A percentile compares a stretch with the other conserved stretches of the same genome.
phyloP scores from a whole-genome alignment of 2,113 vertebrate genomes.

The Oryzias woworae region DNA sequence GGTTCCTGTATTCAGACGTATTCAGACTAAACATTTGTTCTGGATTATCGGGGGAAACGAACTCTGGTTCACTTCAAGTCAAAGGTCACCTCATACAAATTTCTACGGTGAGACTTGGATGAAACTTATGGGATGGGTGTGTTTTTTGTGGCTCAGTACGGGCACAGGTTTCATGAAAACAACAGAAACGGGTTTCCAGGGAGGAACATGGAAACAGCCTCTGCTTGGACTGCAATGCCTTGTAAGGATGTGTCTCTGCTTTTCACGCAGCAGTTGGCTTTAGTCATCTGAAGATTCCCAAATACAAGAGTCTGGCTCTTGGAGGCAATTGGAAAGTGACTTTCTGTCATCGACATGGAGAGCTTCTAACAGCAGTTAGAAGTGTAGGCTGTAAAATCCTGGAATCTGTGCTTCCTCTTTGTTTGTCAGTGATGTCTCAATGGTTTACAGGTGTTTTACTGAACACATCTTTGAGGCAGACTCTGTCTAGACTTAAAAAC shows the following conservation, averaged over 20 bases:
- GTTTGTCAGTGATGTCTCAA: conserved; percentile 54
- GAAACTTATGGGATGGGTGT: too few relatives aligned
- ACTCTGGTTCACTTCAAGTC: too few relatives aligned
- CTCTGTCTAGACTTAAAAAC: conserved; percentile 63
- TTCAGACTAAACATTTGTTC: too few relatives aligned
- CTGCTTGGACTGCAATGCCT: conserved; percentile 34
- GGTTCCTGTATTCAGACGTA: too few relatives aligned
- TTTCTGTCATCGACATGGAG: conserved; percentile 22
- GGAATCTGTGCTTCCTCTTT: conserved; percentile 37
- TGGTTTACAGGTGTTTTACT: conserved; percentile 65
- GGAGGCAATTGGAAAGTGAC: conserved; percentile 56
- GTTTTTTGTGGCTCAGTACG: too few relatives aligned
- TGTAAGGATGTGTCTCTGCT: conserved; percentile 36
- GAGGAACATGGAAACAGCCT: conserved; percentile 2
- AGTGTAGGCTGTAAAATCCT: conserved; percentile 50
- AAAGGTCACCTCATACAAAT: too few relatives aligned
- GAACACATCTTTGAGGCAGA: conserved; percentile 27
- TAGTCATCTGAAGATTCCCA: conserved; percentile 36
- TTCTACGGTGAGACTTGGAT: too few relatives aligned
- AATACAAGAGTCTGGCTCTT: conserved; percentile 43
- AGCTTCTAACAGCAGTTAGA: conserved; percentile 53
- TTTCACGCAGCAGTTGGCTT: conserved; percentile 38
- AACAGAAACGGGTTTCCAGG: too few relatives aligned
- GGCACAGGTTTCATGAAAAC: too few relatives aligned
- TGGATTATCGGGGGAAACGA: too few relatives aligned